These are phyloP conservation scores for Hemibagrus guttatus DNA, from an alignment of 2,797 vertebrate species.

Conservation along the genomic window DNA sequence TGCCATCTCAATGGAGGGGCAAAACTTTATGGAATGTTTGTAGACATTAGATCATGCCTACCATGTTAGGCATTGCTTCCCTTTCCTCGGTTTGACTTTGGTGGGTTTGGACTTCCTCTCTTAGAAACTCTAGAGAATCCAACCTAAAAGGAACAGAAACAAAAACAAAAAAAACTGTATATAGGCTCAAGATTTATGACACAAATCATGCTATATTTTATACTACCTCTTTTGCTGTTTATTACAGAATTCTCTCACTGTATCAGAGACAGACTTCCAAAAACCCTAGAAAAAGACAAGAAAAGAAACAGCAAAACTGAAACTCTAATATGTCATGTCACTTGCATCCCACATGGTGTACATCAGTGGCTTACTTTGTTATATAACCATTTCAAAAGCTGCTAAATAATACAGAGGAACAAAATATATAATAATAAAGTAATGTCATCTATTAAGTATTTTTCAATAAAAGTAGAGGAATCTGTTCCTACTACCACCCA, in stretches of 20 bases:
- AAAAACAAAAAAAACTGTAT: neutral
- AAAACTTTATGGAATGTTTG: neutral
- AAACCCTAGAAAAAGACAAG: constrained; percentile 72
- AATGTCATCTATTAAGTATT: neutral
- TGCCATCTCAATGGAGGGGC: neutral
- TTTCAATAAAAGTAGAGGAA: neutral
- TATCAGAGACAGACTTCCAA: constrained; percentile 74
- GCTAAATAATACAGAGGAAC: neutral
- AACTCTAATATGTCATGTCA: neutral
- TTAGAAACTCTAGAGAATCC: constrained; percentile 34
- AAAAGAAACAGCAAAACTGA: neutral
- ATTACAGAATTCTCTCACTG: constrained; percentile 76
- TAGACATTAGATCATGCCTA: neutral
- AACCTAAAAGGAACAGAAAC: constrained; percentile 33
- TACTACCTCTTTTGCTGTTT: constrained; percentile 76
- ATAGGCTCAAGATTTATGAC: neutral
- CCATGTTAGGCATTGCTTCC: constrained; percentile 1
- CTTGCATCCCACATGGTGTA: neutral
- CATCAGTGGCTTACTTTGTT: neutral
- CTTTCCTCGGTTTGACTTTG: neutral
- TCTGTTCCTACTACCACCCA: neutral
- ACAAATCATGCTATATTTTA: neutral
- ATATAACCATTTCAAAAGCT: neutral
- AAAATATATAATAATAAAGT: neutral
- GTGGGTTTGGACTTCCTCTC: neutral